These are phyloP conservation scores for Myotis pilosus DNA, from an alignment of 2,797 vertebrate species.

Conservation along the genomic window DNA sequence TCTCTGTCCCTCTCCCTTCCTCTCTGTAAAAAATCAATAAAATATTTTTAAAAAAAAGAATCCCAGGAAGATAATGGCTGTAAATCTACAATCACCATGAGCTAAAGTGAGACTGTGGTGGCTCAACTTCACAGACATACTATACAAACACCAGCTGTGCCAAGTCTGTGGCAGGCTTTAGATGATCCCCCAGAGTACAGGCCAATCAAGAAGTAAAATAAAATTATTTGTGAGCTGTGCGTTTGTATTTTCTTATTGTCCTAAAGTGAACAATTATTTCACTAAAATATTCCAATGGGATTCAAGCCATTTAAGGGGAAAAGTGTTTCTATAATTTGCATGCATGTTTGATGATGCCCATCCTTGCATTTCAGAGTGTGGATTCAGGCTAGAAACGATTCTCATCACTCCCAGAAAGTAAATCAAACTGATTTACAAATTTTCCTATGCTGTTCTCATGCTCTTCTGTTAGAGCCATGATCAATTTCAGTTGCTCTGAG, in stretches of 20 bases:
- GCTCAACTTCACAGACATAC: neutral
- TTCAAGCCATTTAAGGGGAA: neutral
- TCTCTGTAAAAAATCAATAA: too few species aligned
- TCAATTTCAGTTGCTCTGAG: slow-evolving; percentile 14
- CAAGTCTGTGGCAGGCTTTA: neutral
- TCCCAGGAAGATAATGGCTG: neutral
- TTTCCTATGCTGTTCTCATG: neutral
- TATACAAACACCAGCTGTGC: neutral
- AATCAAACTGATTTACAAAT: neutral
- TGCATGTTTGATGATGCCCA: neutral
- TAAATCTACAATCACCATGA: neutral
- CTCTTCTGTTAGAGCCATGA: neutral
- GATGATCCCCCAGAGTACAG: neutral
- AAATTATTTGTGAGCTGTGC: neutral
- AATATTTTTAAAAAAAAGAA: too few species aligned
- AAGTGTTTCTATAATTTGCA: neutral
- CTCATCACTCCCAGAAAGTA: neutral
- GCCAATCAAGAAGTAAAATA: neutral
- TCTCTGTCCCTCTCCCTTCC: too few species aligned
- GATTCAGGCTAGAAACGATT: slow-evolving; percentile 18
- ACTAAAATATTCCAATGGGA: neutral
- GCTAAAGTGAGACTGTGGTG: neutral
- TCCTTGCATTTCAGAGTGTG: neutral
- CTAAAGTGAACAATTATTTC: neutral
- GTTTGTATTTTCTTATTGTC: neutral